Conservation (phyloP, 2,888 invertebrate species). For the Nasonia oneida region DNA sequence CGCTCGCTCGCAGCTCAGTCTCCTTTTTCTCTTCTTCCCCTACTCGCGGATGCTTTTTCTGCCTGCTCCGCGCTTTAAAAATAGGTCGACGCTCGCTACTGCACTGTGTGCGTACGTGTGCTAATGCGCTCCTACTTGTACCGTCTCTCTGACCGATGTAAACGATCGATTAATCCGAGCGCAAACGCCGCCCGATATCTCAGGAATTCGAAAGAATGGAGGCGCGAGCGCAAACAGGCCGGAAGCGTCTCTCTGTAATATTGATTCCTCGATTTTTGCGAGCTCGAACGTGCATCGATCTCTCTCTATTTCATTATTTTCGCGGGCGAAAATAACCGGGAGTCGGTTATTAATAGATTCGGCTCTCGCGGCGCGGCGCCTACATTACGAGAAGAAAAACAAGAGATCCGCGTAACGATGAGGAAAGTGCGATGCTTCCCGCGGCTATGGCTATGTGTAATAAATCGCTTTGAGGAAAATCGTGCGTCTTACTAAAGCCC, state of each 20-base stretch:
- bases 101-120: background rate
- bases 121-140: too few species aligned
- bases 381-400: background rate
- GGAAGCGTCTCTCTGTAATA: background rate
- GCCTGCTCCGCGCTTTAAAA: slow-evolving; percentile 48
- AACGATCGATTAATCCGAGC: too few species aligned
- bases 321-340: background rate
- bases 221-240: background rate
- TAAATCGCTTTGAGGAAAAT: background rate
- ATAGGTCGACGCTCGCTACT: slow-evolving; percentile 48
- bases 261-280: background rate
- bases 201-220: background rate
- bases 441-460: background rate
- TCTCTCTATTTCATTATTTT: background rate
- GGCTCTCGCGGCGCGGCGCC: background rate
- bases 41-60: slow-evolving; percentile 41
- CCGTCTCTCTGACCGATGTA: too few species aligned
- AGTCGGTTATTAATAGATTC: slow-evolving; percentile 1
- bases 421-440: background rate
- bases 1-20: slow-evolving; percentile 12
- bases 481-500: background rate
- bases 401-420: background rate
- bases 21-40: slow-evolving; percentile 34
- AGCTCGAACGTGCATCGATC: background rate
- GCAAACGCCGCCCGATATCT: background rate